Conservation (phyloP, 35 echinoderm and acorn worm species). For the Nesometra sesokonis region DNA sequence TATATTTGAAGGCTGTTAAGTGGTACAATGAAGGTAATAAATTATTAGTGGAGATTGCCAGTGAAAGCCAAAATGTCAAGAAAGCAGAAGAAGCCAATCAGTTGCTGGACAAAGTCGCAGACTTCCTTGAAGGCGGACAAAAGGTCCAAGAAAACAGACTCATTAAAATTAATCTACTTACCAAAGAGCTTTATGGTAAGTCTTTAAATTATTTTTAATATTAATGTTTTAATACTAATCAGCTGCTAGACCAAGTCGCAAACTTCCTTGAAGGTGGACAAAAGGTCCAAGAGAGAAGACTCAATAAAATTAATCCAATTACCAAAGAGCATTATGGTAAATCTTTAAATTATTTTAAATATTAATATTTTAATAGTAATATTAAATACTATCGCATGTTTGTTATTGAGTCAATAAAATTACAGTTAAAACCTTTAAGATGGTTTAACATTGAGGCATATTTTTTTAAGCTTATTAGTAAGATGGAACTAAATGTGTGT, state of each 20-base stretch:
- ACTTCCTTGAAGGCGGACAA: constrained; percentile 55
- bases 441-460: too few species aligned
- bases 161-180: constrained; percentile 64
- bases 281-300: constrained; percentile 52
- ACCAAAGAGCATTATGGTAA: constrained; percentile 75
- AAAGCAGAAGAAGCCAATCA: constrained; percentile 59
- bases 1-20: constrained; percentile 34
- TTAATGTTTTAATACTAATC: too few species aligned
- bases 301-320: constrained; percentile 68
- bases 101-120: constrained; percentile 60
- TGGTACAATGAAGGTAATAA: constrained; percentile 85
- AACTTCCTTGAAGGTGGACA: constrained; percentile 57
- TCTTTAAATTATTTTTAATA: neutral
- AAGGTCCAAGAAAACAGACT: constrained; percentile 62
- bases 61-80: constrained; percentile 32
- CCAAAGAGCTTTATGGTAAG: constrained; percentile 77
- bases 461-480: too few species aligned
- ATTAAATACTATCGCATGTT: too few species aligned
- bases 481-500: too few species aligned
- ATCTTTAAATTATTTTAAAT: neutral
- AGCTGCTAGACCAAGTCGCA: constrained; percentile 60
- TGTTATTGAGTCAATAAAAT: too few species aligned
- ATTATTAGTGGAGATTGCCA: constrained; percentile 50
- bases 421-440: too few species aligned
- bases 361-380: too few species aligned